Percentiles rank a stretch among this genome's conserved stretches.
These are phyloP conservation scores for Petrophora chlorosata DNA, from an alignment of 2,888 invertebrate genomes.

Conservation along the genomic window DNA sequence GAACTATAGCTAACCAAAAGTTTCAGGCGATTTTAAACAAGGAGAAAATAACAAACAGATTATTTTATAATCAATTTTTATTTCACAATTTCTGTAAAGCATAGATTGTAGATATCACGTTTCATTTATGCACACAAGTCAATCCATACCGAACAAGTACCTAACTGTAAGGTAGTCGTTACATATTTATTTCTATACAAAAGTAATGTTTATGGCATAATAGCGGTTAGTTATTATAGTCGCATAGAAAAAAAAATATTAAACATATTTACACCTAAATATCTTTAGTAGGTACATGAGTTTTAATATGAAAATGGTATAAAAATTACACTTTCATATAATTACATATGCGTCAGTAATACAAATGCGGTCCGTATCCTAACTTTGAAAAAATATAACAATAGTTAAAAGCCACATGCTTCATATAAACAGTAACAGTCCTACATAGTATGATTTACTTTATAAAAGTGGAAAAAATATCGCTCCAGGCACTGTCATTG, in stretches of 20 bases:
- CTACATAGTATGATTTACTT: constrained; percentile 59
- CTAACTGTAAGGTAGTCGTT: constrained; percentile 64
- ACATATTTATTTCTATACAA: constrained; percentile 75
- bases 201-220: constrained; percentile 74
- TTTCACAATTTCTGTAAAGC: constrained; percentile 82
- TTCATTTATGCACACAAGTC: constrained; percentile 81
- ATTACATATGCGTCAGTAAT: constrained; percentile 76
- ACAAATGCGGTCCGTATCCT: constrained; percentile 77
- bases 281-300: constrained; percentile 79
- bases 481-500: constrained; percentile 74
- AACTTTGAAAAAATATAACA: constrained; percentile 81
- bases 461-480: constrained; percentile 68
- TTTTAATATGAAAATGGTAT: constrained; percentile 82
- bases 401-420: constrained; percentile 76
- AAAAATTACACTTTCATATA: constrained; percentile 81
- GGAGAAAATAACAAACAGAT: constrained; percentile 10
- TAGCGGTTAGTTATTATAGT: constrained; percentile 73
- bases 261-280: constrained; percentile 80
- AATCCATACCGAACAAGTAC: constrained; percentile 70
- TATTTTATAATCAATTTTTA: constrained; percentile 75
- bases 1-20: too few species aligned
- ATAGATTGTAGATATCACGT: constrained; percentile 84
- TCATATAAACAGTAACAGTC: constrained; percentile 68
- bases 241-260: constrained; percentile 80
- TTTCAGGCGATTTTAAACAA: not conserved